Conservation (phyloP, 2,113 vertebrate genomes). For the Poeciliopsis prolifica region DNA sequence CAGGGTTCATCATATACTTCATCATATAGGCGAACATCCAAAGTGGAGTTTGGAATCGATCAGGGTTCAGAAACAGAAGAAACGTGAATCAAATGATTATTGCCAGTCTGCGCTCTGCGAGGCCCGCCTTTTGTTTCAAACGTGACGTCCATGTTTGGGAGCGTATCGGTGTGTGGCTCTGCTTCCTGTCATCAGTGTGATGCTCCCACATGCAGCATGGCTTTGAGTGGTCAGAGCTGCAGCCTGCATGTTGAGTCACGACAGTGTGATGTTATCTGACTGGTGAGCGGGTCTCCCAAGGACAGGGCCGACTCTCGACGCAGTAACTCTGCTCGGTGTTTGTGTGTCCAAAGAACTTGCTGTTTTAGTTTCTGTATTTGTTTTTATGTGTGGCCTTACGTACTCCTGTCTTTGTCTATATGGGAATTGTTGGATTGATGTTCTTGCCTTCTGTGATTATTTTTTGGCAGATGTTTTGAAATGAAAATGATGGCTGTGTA, state of each 20-base stretch:
- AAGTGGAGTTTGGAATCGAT: neutral
- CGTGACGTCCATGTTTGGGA: neutral
- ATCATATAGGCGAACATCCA: neutral
- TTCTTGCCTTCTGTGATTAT: slow-evolving; percentile 17
- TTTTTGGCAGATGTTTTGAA: neutral
- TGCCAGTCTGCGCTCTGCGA: neutral
- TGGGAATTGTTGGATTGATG: slow-evolving; percentile 10
- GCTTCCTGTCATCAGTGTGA: slow-evolving; percentile 65
- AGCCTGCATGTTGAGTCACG: slow-evolving; percentile 62
- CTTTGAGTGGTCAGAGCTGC: slow-evolving; percentile 55
- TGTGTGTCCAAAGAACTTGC: slow-evolving; percentile 21
- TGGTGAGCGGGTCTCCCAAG: slow-evolving; percentile 14
- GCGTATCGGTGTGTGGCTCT: slow-evolving; percentile 56
- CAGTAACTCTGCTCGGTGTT: slow-evolving; percentile 16
- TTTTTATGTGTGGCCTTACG: slow-evolving; percentile 23
- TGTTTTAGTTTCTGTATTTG: neutral
- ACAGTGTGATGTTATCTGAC: slow-evolving; percentile 29
- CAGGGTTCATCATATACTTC: slow-evolving; percentile 53
- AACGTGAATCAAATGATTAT: neutral
- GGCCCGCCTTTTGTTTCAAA: neutral
- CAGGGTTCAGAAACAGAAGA: neutral
- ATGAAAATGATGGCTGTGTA: neutral
- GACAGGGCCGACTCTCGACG: slow-evolving; percentile 1
- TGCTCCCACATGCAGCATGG: slow-evolving; percentile 67
- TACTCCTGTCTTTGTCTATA: slow-evolving; percentile 14